Evolutionary conservation across 2,113 vertebrate genomes (phyloP).

Genomic region (rabbit (Oryctolagus cuniculus)): mOryCun1.1 NC_091433.1:131847001-131847500

Average conservation of each 20-base stretch:
- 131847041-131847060: background rate
- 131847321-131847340: background rate
- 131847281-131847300: background rate
- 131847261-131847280: background rate
- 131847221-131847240: background rate
- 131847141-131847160: background rate
- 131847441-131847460: background rate
- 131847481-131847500: background rate
- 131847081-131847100: background rate
- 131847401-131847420: background rate
- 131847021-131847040: background rate
- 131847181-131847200: background rate
- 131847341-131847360: background rate
- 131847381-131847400: background rate
- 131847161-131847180: background rate
- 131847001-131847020: background rate
- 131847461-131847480: background rate
- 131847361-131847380: background rate
- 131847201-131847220: background rate
- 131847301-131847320: background rate
- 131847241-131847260: background rate
- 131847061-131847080: background rate
- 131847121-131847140: background rate
- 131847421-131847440: slow-evolving; percentile 11
- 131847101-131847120: background rate